Conservation (phyloP, 2,797 vertebrate species). For the Pseudotriccus pelzelni region DNA sequence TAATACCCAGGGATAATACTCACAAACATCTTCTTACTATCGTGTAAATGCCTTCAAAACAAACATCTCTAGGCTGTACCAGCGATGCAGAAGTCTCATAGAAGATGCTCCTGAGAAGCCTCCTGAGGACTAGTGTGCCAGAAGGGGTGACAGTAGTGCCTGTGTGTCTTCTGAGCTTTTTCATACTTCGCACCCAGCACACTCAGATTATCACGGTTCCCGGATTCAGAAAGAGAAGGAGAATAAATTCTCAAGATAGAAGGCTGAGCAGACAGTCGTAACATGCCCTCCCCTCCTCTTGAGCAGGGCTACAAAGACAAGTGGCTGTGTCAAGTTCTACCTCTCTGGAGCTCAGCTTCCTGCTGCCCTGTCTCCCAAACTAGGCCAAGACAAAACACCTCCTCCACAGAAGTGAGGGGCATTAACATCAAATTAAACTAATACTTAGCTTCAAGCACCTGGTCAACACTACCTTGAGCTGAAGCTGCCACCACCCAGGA, state of each 20-base stretch:
- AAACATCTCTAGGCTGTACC: neutral
- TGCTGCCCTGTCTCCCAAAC: neutral
- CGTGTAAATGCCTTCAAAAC: neutral
- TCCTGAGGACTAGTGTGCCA: neutral
- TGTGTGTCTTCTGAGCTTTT: neutral
- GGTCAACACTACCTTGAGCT: neutral
- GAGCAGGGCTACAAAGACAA: neutral
- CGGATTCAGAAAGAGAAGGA: neutral
- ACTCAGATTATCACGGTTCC: accelerated
- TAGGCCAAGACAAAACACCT: neutral
- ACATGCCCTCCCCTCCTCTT: neutral
- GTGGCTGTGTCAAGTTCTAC: accelerated
- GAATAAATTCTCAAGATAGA: neutral
- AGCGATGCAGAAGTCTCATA: neutral
- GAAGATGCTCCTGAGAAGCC: neutral
- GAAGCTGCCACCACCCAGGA: neutral
- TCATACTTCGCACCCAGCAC: accelerated
- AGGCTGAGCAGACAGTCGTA: neutral
- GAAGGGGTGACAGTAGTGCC: neutral
- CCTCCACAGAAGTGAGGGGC: neutral
- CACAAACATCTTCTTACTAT: neutral
- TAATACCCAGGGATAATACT: neutral
- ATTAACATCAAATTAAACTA: neutral
- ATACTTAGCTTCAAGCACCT: neutral
- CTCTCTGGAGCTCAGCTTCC: neutral